phyloP scores from a whole-genome alignment of 2,888 invertebrate species.

The Podabrus alpinus region DNA sequence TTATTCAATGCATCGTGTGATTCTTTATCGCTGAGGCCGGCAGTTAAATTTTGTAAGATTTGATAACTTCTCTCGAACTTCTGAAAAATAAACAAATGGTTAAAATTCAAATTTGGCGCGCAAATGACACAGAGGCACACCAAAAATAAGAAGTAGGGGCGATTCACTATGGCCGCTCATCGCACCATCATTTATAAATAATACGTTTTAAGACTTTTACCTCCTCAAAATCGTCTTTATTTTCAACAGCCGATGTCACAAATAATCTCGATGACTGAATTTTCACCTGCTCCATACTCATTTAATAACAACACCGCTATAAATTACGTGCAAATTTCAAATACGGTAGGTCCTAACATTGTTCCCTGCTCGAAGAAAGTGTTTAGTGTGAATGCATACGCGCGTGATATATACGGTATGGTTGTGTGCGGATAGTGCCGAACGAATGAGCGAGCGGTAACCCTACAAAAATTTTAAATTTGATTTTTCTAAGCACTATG shows the following conservation, averaged over 20 bases:
- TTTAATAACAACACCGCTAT: conserved; percentile 58
- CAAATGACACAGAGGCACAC: conserved; percentile 37
- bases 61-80: conserved; percentile 86
- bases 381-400: conserved; percentile 56
- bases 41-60: conserved; percentile 75
- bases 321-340: conserved; percentile 62
- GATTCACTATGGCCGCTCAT: conserved; percentile 61
- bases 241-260: conserved; percentile 80
- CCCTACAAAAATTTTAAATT: background rate
- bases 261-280: conserved; percentile 74
- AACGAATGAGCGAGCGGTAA: conserved; percentile 36
- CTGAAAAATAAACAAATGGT: conserved; percentile 61
- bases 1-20: conserved; percentile 90
- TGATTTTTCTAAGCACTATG: background rate
- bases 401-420: conserved; percentile 55
- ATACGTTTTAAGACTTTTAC: conserved; percentile 65
- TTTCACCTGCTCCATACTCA: conserved; percentile 65
- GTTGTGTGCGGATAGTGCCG: conserved; percentile 41
- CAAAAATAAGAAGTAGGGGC: conserved; percentile 53
- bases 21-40: conserved; percentile 90
- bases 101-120: conserved; percentile 50
- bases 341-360: conserved; percentile 66
- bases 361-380: conserved; percentile 59
- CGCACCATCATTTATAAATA: conserved; percentile 57
- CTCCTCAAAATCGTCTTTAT: conserved; percentile 90